Percentiles rank a stretch among this genome's conserved stretches.
Evolutionary conservation across 2,113 vertebrate species (phyloP).

Genomic region (Meriones unguiculatus): DNA sequence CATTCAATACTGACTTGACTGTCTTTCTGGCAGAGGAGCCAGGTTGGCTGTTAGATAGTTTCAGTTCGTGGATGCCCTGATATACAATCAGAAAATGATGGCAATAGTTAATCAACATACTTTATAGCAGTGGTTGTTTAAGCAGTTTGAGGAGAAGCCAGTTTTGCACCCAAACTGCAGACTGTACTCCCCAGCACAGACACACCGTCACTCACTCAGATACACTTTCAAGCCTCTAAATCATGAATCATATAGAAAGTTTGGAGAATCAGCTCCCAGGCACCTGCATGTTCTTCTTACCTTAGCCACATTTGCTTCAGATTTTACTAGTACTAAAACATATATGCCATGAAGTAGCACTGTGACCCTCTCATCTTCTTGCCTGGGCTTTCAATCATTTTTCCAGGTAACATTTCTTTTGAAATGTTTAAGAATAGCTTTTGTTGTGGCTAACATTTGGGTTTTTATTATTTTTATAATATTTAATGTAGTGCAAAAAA

Average conservation of each 20-base stretch:
- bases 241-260: neutral
- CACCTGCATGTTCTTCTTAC: neutral
- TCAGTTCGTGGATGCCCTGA: constrained; percentile 26
- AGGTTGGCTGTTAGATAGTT: neutral
- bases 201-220: neutral
- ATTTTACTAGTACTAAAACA: neutral
- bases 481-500: neutral
- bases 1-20: accelerated
- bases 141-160: constrained; percentile 33
- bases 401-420: constrained; percentile 19
- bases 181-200: neutral
- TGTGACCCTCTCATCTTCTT: neutral
- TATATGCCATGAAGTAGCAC: neutral
- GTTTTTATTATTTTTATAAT: neutral
- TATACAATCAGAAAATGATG: constrained; percentile 37
- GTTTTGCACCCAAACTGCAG: neutral
- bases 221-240: neutral
- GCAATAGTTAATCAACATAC: constrained; percentile 35
- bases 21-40: neutral
- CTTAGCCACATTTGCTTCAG: neutral
- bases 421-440: constrained; percentile 18
- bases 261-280: neutral
- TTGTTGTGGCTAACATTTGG: neutral
- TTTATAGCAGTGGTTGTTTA: constrained; percentile 32
- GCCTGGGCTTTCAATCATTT: neutral